Percentiles rank a stretch among this genome's conserved stretches.
These are phyloP conservation scores for Actinostola sp. DNA, from an alignment of 92 coral and sea anemone species.

Conservation along the genomic window DNA sequence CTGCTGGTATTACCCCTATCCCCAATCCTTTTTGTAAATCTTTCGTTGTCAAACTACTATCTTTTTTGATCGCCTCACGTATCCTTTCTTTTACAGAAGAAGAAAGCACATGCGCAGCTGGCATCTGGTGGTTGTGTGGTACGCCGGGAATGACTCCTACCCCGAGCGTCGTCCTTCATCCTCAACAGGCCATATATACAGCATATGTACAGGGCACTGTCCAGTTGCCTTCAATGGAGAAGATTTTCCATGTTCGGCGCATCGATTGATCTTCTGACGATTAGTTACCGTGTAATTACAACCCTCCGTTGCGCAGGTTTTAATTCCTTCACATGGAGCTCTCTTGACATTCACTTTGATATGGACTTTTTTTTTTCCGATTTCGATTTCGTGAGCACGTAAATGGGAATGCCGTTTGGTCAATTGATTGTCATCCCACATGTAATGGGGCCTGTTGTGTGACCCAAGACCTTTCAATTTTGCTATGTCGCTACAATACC, in stretches of 20 bases:
- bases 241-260: constrained; percentile 15
- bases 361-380: not conserved
- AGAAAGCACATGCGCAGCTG: constrained; percentile 47
- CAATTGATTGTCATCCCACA: constrained; percentile 18
- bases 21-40: constrained; percentile 34
- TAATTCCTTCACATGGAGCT: constrained; percentile 47
- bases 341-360: constrained; percentile 22
- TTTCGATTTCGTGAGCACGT: not conserved
- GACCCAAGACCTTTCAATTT: not conserved
- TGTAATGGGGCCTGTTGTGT: not conserved
- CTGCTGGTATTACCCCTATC: constrained; percentile 42
- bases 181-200: constrained; percentile 43
- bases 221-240: constrained; percentile 24
- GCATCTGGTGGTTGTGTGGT: constrained; percentile 37
- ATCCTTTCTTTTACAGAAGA: constrained; percentile 32
- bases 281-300: constrained; percentile 35
- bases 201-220: constrained; percentile 41
- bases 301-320: constrained; percentile 25
- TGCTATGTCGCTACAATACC: not conserved
- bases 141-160: constrained; percentile 41
- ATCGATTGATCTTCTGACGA: constrained; percentile 42
- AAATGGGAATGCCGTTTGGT: not conserved
- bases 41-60: constrained; percentile 16
- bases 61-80: constrained; percentile 25
- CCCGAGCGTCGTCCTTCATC: constrained; percentile 58